Percentiles rank a stretch among this genome's conserved stretches.
phyloP scores from a whole-genome alignment of 2,113 vertebrate genomes.

The Hepsetus odoe region DNA sequence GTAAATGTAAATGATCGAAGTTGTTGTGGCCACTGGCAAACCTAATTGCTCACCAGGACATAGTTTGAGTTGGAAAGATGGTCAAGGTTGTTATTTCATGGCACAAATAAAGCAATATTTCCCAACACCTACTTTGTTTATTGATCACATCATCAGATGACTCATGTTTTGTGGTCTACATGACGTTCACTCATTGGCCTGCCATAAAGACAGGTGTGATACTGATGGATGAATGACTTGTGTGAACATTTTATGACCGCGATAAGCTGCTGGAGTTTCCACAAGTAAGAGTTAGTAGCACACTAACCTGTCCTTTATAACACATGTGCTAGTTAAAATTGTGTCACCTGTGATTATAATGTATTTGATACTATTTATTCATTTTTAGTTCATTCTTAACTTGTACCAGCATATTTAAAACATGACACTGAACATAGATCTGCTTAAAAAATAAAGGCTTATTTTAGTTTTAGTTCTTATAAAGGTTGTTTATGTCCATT shows the following conservation, averaged over 20 bases:
- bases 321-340: too few relatives aligned
- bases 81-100: neutral
- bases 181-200: neutral
- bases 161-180: neutral
- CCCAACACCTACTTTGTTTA: too few relatives aligned
- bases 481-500: too few relatives aligned
- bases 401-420: too few relatives aligned
- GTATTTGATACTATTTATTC: too few relatives aligned
- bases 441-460: too few relatives aligned
- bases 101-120: neutral
- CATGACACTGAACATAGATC: too few relatives aligned
- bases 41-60: neutral
- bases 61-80: neutral
- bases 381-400: too few relatives aligned
- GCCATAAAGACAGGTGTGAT: neutral
- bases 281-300: neutral
- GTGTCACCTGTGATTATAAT: too few relatives aligned
- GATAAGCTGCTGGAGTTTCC: slow-evolving; percentile 3
- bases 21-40: neutral
- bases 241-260: neutral
- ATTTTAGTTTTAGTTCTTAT: too few relatives aligned
- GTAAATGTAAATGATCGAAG: neutral
- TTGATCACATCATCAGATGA: neutral
- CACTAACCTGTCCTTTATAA: too few relatives aligned
- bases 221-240: neutral